Percentiles rank a stretch among this genome's conserved stretches.
Evolutionary conservation across 2,888 invertebrate genomes (phyloP).

Genomic region (Hypomecis atomaria): DNA sequence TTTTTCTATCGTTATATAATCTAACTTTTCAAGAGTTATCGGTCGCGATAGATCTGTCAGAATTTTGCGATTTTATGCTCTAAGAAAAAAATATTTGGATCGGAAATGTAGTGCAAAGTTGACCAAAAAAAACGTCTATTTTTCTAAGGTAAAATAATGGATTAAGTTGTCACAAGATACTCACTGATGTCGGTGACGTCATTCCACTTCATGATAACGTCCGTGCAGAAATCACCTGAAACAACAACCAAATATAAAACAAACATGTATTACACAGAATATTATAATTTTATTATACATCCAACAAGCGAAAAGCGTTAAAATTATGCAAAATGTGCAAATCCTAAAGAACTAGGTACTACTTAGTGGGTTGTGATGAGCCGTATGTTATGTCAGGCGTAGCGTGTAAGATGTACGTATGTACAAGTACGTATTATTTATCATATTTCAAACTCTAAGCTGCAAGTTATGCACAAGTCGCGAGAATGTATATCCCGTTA

Average conservation of each 20-base stretch:
- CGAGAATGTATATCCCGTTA: conserved; percentile 39
- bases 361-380: too few relatives aligned
- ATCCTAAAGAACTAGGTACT: background rate
- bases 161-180: conserved; percentile 45
- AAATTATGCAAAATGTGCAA: conserved; percentile 9
- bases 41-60: too few relatives aligned
- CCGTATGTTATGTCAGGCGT: too few relatives aligned
- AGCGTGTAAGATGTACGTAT: too few relatives aligned
- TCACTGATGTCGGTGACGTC: conserved; percentile 81
- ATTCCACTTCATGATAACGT: conserved; percentile 84
- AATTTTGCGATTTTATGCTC: too few relatives aligned
- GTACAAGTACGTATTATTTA: conserved; percentile 17
- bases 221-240: conserved; percentile 79
- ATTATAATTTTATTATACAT: background rate
- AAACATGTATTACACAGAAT: conserved; percentile 2
- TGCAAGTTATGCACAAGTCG: conserved; percentile 24
- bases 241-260: conserved; percentile 46
- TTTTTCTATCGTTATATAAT: too few relatives aligned
- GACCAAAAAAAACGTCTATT: too few relatives aligned
- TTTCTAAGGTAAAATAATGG: conserved; percentile 12
- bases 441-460: conserved; percentile 14
- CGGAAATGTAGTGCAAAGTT: too few relatives aligned
- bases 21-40: too few relatives aligned
- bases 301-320: conserved; percentile 3
- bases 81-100: too few relatives aligned